phyloP scores from a whole-genome alignment of 2,797 vertebrate genomes.

The Bradypus variegatus region DNA sequence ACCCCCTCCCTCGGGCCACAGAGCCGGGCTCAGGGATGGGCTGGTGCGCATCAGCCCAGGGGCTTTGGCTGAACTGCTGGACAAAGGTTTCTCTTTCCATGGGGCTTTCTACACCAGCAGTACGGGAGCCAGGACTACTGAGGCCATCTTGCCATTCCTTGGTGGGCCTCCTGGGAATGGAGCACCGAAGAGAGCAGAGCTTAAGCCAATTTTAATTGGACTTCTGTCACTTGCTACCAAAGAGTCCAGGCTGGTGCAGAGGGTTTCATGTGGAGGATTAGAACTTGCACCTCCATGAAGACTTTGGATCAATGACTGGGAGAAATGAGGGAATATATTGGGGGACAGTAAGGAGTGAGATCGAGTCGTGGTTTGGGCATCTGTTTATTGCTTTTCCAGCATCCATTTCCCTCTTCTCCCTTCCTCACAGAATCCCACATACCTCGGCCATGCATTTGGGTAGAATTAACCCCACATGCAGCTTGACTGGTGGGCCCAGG shows the following conservation, averaged over 20 bases:
- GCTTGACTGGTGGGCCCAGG: background rate
- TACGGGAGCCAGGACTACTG: background rate
- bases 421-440: background rate
- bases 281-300: background rate
- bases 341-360: background rate
- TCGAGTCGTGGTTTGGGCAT: too few species aligned
- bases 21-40: background rate
- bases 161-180: background rate
- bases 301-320: background rate
- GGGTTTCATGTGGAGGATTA: background rate
- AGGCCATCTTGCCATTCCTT: background rate
- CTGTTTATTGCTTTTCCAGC: background rate
- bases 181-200: background rate
- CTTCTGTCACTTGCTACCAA: conserved; percentile 33
- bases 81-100: background rate
- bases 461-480: background rate
- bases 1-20: background rate
- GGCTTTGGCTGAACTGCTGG: fast-evolving
- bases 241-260: background rate
- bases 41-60: background rate
- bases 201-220: conserved; percentile 42
- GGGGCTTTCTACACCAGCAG: background rate
- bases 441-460: background rate
- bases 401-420: background rate
- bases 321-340: background rate